Base-by-base conservation (phyloP, 2,113 vertebrate genomes). In the Xiphophorus maculatus region DNA sequence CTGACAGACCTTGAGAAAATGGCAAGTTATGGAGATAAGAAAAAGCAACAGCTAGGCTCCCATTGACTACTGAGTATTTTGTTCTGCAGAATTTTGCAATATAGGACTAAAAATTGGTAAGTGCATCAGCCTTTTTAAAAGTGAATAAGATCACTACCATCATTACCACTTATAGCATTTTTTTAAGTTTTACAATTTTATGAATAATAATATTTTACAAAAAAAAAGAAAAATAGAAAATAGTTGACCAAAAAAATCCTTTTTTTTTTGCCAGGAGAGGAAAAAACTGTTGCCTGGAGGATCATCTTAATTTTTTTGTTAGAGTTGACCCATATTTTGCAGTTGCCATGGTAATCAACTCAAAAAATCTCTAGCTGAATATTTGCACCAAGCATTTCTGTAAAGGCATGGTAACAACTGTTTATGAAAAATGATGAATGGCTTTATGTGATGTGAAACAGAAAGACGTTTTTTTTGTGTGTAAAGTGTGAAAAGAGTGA, bases 1-100 rank as follows among this genome's bases (percentile, higher is more conserved):
- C 65, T 75, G 84, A 84, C 84, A 87, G 80, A 82, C 82, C 68
- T 35, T 71, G 32, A 85, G 78, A 89, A 89, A 87, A 84, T 69
- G 74, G 87, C 76, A 80, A 88, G 89, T 90, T 81, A 88, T 82
- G 74, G 70, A 85, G 87, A 89, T 89, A 90, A 89, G 66, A 81
- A 37, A 85, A 87, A 90, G 87, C 2, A 54, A 54, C 79, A 76
- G 27, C 69, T 80, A 44, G 79, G 65, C 73, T 87, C 66, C 77
- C 80, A 80, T 80, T 91, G 85, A 88, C 82, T n/a, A 7, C 10
- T 58, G 51, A n/a, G 2, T 25, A 25, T 58, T 58, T 58, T 58
- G 4, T 65, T n/a, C 37, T 33, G 62, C 35, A n/a, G 67, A 71
- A 76, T 71, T 75, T 72, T 35, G 70, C 27, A 19, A 19, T 17